phyloP scores from a whole-genome alignment of 2,888 invertebrate genomes.

The Limnephilus lunatus region DNA sequence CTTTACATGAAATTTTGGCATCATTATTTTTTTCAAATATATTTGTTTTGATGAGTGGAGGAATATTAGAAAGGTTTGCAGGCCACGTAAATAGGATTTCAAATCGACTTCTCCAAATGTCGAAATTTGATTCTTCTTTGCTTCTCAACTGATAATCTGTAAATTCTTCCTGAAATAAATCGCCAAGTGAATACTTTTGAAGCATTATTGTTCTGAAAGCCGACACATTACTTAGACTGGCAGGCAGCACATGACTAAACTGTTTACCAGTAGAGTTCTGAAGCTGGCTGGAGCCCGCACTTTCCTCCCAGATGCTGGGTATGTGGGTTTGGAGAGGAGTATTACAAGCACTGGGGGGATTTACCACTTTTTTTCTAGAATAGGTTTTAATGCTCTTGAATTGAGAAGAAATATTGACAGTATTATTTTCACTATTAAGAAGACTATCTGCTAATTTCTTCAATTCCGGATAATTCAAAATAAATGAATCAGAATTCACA shows the following conservation, averaged over 20 bases:
- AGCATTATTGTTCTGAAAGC: slow-evolving; percentile 57
- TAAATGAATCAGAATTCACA: background rate
- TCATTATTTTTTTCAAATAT: slow-evolving; percentile 53
- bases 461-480: background rate
- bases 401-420: background rate
- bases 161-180: slow-evolving; percentile 5
- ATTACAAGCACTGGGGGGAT: background rate
- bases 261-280: slow-evolving; percentile 2
- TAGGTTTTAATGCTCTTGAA: slow-evolving; percentile 56
- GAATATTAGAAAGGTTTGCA: slow-evolving; percentile 56
- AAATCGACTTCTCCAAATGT: slow-evolving; percentile 54
- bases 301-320: slow-evolving; percentile 32
- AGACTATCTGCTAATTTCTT: slow-evolving; percentile 40
- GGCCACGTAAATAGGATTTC: slow-evolving; percentile 61
- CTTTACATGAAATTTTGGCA: slow-evolving; percentile 30
- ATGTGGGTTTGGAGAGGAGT: background rate
- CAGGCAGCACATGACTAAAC: slow-evolving; percentile 49
- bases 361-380: slow-evolving; percentile 59
- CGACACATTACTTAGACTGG: slow-evolving; percentile 39
- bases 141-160: background rate
- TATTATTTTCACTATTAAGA: slow-evolving; percentile 20
- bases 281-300: background rate
- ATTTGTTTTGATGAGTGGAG: slow-evolving; percentile 39
- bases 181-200: slow-evolving; percentile 40
- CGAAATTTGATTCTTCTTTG: slow-evolving; percentile 21